These are phyloP conservation scores for Tiliacea aurago DNA, from an alignment of 2,888 invertebrate genomes.

Conservation along the genomic window DNA sequence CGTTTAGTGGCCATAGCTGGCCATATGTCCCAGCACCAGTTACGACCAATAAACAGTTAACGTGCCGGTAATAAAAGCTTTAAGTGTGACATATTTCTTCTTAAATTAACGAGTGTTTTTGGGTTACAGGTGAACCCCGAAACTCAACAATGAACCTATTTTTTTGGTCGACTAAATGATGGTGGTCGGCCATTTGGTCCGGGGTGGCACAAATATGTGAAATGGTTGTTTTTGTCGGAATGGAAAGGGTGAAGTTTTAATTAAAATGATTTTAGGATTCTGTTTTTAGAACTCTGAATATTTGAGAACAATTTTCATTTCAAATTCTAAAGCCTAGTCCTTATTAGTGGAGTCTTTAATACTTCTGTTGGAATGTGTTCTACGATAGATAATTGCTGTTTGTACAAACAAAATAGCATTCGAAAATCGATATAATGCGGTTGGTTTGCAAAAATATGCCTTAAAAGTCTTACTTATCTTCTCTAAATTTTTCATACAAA, in stretches of 20 bases:
- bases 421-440: rapidly evolving
- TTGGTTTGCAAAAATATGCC: not conserved
- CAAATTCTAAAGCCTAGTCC: slow-evolving; percentile 2
- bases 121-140: slow-evolving; percentile 54
- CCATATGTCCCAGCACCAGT: slow-evolving; percentile 30
- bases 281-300: slow-evolving; percentile 2
- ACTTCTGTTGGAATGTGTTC: slow-evolving; percentile 4
- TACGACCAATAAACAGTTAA: slow-evolving; percentile 49
- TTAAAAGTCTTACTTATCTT: not conserved
- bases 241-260: slow-evolving; percentile 34
- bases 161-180: slow-evolving; percentile 28
- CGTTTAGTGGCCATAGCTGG: slow-evolving; percentile 34
- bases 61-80: slow-evolving; percentile 45
- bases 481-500: not conserved
- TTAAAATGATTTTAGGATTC: slow-evolving; percentile 26
- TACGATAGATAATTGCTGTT: not conserved
- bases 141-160: slow-evolving; percentile 45
- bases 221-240: slow-evolving; percentile 3
- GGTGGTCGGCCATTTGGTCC: slow-evolving; percentile 11
- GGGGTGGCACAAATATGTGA: slow-evolving; percentile 35
- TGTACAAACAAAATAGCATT: not conserved
- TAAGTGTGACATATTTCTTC: slow-evolving; percentile 41
- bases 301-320: slow-evolving; percentile 44
- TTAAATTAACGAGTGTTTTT: slow-evolving; percentile 46
- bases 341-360: not conserved